Evolutionary conservation across 2,888 invertebrate species (phyloP).

Genomic region (Cantharis rufa): DNA sequence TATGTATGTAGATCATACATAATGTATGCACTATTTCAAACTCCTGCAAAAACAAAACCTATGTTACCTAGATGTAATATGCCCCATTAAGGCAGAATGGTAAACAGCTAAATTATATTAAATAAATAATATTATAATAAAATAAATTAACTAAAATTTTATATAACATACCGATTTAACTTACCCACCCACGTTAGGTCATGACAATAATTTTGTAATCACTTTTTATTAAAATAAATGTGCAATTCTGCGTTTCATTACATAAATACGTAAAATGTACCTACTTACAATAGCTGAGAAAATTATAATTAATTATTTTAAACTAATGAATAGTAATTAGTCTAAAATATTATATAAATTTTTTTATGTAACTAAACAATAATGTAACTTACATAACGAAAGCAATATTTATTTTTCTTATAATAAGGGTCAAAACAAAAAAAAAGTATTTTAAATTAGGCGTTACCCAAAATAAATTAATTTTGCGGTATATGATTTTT

Average conservation of each 20-base stretch:
- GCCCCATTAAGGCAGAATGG: too few species aligned
- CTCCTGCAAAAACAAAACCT: too few species aligned
- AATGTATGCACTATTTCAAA: too few species aligned
- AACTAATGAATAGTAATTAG: background rate
- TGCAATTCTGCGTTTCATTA: background rate
- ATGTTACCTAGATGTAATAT: too few species aligned
- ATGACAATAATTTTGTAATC: background rate
- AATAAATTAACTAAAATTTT: too few species aligned
- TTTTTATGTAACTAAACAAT: background rate
- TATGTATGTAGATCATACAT: too few species aligned
- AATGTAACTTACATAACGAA: background rate
- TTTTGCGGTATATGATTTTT: background rate
- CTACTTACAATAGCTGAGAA: background rate
- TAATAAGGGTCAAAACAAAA: background rate
- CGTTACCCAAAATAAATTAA: background rate
- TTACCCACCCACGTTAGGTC: accelerated
- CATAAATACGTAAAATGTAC: background rate
- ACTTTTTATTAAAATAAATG: background rate
- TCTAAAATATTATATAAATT: background rate
- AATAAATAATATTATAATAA: too few species aligned
- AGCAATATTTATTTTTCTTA: background rate
- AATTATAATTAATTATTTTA: background rate
- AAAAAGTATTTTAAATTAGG: background rate
- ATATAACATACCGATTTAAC: background rate
- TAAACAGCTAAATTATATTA: too few species aligned